Percentiles rank a stretch among this genome's conserved stretches.
phyloP scores from a whole-genome alignment of 2,113 vertebrate genomes.

The Chlorodrepanis virens region DNA sequence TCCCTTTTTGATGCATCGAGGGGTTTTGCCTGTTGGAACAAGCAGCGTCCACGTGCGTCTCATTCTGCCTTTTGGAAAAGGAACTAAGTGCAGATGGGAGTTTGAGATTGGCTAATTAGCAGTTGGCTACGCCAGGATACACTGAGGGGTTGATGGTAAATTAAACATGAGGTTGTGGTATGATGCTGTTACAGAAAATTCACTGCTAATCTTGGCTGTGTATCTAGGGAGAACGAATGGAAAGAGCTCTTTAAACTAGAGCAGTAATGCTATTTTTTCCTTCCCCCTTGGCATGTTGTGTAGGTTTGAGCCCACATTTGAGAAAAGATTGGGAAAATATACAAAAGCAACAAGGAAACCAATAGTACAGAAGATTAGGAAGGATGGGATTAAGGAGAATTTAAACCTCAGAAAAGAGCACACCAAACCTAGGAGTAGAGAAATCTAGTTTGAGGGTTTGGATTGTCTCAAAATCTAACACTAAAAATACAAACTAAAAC shows the following conservation, averaged over 20 bases:
- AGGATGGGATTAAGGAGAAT: constrained; percentile 29
- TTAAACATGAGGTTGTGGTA: constrained; percentile 49
- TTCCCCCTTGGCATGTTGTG: constrained; percentile 34
- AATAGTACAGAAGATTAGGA: constrained; percentile 11
- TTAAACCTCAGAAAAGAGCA: background rate
- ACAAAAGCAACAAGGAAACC: constrained; percentile 18
- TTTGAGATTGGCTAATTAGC: constrained; percentile 35
- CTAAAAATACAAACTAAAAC: background rate
- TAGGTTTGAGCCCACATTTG: constrained; percentile 38
- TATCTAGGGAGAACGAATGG: constrained; percentile 44
- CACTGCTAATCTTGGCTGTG: constrained; percentile 55
- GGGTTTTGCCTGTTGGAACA: background rate
- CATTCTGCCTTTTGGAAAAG: background rate
- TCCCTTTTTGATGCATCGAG: background rate
- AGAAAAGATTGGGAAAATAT: background rate
- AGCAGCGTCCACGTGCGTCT: background rate
- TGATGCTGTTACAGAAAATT: constrained; percentile 33
- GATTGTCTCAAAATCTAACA: constrained; percentile 1
- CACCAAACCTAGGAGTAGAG: background rate
- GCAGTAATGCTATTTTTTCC: constrained; percentile 53
- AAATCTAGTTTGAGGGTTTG: background rate
- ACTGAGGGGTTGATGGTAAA: constrained; percentile 48
- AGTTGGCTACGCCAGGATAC: constrained; percentile 28
- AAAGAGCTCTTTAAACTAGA: constrained; percentile 57
- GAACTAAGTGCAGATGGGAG: background rate